phyloP scores from a whole-genome alignment of 2,888 invertebrate species.

The Linnaemya vulpina region DNA sequence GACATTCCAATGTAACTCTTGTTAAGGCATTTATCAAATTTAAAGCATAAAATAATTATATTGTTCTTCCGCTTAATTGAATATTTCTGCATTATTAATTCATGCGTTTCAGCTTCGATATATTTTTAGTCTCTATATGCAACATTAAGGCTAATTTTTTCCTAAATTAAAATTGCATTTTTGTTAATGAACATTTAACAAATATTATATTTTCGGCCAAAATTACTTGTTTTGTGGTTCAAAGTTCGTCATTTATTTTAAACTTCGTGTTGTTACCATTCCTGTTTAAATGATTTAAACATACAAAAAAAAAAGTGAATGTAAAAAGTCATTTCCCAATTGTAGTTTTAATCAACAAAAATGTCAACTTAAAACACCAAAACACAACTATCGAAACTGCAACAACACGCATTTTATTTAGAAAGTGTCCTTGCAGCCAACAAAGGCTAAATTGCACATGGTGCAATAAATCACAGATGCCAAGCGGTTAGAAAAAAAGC shows the following conservation, averaged over 20 bases:
- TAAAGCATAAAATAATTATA: too few relatives aligned
- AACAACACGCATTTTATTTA: conserved; percentile 22
- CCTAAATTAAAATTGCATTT: too few relatives aligned
- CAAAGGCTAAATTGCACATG: conserved; percentile 59
- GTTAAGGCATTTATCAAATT: too few relatives aligned
- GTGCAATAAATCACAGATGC: conserved; percentile 69
- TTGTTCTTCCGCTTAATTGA: too few relatives aligned
- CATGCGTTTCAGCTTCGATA: too few relatives aligned
- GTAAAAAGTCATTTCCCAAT: conserved; percentile 50
- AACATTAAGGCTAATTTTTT: neutral
- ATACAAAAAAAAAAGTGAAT: conserved; percentile 19
- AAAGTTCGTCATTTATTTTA: conserved; percentile 14
- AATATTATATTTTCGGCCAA: neutral
- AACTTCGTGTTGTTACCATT: conserved; percentile 25
- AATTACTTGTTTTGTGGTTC: conserved; percentile 9
- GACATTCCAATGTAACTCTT: too few relatives aligned
- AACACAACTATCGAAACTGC: conserved; percentile 29
- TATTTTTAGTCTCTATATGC: neutral
- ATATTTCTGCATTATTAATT: too few relatives aligned
- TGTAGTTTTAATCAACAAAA: conserved; percentile 66
- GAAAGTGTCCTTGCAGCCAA: conserved; percentile 15
- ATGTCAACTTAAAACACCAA: conserved; percentile 56
- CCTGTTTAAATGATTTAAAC: neutral
- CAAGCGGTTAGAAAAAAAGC: conserved; percentile 29
- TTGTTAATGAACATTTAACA: neutral